These are phyloP conservation scores for Tethea ocularis DNA, from an alignment of 2,888 invertebrate genomes.

Conservation along the genomic window DNA sequence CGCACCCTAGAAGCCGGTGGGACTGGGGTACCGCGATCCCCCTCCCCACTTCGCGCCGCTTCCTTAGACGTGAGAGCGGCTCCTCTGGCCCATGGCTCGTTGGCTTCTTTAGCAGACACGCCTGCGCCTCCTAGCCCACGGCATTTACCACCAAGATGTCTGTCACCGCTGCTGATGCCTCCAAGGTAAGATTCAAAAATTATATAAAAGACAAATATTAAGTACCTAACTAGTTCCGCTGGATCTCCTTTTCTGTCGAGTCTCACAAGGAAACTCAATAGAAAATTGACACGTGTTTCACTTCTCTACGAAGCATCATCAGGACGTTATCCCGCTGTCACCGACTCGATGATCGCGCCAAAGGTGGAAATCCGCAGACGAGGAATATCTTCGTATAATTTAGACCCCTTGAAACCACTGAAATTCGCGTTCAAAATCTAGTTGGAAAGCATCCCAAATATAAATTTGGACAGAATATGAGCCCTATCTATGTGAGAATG, in stretches of 20 bases:
- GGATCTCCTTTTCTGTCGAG: too few relatives aligned
- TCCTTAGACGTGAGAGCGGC: conserved; percentile 89
- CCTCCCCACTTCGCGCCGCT: conserved; percentile 91
- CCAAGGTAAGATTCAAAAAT: conserved; percentile 80
- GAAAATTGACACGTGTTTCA: too few relatives aligned
- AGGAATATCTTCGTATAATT: too few relatives aligned
- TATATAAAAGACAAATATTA: too few relatives aligned
- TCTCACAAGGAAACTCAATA: too few relatives aligned
- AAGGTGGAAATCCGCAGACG: too few relatives aligned
- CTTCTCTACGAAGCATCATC: too few relatives aligned
- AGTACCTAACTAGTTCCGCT: not conserved
- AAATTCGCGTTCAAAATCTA: too few relatives aligned
- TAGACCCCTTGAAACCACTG: too few relatives aligned
- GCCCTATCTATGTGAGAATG: conserved; percentile 28
- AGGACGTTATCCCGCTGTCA: too few relatives aligned
- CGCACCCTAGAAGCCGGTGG: conserved; percentile 82
- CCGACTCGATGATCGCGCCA: too few relatives aligned
- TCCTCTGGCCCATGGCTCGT: conserved; percentile 88
- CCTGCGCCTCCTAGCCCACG: conserved; percentile 75
- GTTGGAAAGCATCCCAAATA: not conserved
- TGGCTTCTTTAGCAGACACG: conserved; percentile 85
- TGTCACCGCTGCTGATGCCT: conserved; percentile 91
- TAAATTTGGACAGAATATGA: not conserved
- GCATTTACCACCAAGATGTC: conserved; percentile 83
- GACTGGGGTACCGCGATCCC: conserved; percentile 87